Evolutionary conservation across 2,797 vertebrate species (phyloP), one percentile per base, ranked within the genome.

Genomic region (Darevskia nairensis): DNA sequence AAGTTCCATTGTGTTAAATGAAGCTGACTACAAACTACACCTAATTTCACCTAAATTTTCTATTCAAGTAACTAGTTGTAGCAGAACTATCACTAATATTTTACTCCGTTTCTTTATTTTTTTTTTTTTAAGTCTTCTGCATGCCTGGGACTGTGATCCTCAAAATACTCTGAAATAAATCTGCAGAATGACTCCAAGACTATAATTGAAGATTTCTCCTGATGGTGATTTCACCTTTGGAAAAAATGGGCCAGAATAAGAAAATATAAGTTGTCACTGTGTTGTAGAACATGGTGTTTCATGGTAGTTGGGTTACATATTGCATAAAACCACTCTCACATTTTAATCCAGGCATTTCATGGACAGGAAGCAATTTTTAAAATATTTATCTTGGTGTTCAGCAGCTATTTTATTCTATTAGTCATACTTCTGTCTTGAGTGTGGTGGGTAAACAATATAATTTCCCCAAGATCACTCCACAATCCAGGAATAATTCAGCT

Each of bases 41-140:
- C 59, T 61, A 19, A 7, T 23, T 19, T 23, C 17, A 19, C 59
- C 19, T 61, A 23, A 61, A 69, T 87, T 80, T 90, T 81, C 86
- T 90, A 66, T 90, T 88, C 86, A 75, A 89, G 86, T 93, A 10
- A 84, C 85, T 91, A 88, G 86, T 82, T 72, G 21, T 17, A 71
- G 44, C 29, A 23, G 44, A 83, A 94, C 93, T 64, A 13, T 41
- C 50, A n/a, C 72, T 76, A 27, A 3, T 74, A 82, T 75, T 84
- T 78, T 82, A 87, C 19, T 0, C 75, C 71, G 78, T 89, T 71
- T 82, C 35, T 35, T 35, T 35, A 35, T 35, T 35, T 87, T 92
- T 23, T 35, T 35, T 74, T 74, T 35, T 55, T 25, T 10, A 46
- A 46, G 7, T 71, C 66, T 39, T 82, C 81, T 46, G 66, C 19